phyloP scores from a whole-genome alignment of 2,797 vertebrate species.

The Sebastes flavidus region DNA sequence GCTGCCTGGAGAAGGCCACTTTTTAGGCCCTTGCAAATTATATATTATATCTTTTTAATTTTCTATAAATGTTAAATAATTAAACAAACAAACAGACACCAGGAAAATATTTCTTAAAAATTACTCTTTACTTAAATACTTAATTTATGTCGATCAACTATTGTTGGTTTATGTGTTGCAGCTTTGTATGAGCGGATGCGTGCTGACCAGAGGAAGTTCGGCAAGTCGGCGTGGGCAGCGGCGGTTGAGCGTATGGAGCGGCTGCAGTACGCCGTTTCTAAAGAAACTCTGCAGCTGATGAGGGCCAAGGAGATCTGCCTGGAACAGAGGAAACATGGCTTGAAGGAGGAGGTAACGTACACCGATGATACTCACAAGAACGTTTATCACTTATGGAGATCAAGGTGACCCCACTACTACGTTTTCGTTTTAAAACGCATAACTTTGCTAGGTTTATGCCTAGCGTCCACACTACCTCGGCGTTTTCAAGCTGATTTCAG shows the following conservation, averaged over 20 bases:
- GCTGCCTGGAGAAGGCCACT: too few relatives aligned
- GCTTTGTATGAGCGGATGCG: slow-evolving; percentile 95
- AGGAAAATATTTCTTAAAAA: too few relatives aligned
- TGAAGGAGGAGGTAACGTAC: slow-evolving; percentile 90
- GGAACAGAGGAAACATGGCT: slow-evolving; percentile 93
- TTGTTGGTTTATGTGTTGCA: slow-evolving; percentile 53
- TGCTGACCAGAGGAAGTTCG: slow-evolving; percentile 94
- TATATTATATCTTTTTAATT: too few relatives aligned
- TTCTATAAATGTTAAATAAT: too few relatives aligned
- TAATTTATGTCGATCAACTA: too few relatives aligned
- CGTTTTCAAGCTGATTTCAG: not conserved
- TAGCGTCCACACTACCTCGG: too few relatives aligned
- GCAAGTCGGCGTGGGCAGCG: slow-evolving; percentile 93
- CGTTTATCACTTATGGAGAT: not conserved
- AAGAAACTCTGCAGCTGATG: slow-evolving; percentile 98
- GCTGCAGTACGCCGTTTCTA: slow-evolving; percentile 92
- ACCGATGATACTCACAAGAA: not conserved
- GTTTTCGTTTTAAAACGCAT: too few relatives aligned
- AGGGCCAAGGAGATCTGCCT: slow-evolving; percentile 96
- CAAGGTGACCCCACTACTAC: not conserved
- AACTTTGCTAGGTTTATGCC: too few relatives aligned
- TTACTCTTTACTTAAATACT: too few relatives aligned
- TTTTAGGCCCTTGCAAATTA: too few relatives aligned
- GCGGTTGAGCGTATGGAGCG: slow-evolving; percentile 96
- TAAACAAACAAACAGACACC: too few relatives aligned